These are phyloP conservation scores for Glandiceps talaboti DNA, from an alignment of 53 echinoderm and acorn worm genomes.

Conservation along the genomic window DNA sequence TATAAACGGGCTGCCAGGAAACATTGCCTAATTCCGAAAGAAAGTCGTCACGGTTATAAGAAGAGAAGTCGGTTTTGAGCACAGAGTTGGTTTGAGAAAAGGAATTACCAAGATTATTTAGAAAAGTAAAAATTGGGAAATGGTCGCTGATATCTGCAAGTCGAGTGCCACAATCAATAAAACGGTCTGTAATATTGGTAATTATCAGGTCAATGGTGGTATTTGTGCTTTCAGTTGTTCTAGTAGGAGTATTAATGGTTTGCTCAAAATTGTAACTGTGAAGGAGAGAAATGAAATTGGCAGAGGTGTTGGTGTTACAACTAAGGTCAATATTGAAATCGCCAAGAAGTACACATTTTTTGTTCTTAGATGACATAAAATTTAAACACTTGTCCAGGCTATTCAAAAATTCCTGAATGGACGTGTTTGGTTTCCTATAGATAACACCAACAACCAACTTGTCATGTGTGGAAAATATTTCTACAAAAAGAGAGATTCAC, in stretches of 20 bases:
- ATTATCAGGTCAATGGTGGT: neutral
- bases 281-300: neutral
- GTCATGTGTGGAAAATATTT: neutral
- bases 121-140: neutral
- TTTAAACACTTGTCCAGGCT: neutral
- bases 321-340: neutral
- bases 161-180: neutral
- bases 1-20: neutral
- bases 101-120: neutral
- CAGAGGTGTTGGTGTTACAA: neutral
- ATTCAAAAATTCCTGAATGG: neutral
- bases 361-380: neutral
- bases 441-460: neutral
- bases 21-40: neutral
- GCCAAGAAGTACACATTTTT: neutral
- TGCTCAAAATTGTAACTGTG: neutral
- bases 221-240: neutral
- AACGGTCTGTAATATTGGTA: neutral
- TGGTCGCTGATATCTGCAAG: neutral
- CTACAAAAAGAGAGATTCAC: neutral
- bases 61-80: neutral
- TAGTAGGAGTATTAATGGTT: neutral
- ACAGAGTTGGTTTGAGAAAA: neutral
- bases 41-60: neutral
- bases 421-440: neutral